Evolutionary conservation across 2,888 invertebrate genomes (phyloP), one percentile per base, ranked within the genome.

Genomic region (Psococerastis gibbosa): DNA sequence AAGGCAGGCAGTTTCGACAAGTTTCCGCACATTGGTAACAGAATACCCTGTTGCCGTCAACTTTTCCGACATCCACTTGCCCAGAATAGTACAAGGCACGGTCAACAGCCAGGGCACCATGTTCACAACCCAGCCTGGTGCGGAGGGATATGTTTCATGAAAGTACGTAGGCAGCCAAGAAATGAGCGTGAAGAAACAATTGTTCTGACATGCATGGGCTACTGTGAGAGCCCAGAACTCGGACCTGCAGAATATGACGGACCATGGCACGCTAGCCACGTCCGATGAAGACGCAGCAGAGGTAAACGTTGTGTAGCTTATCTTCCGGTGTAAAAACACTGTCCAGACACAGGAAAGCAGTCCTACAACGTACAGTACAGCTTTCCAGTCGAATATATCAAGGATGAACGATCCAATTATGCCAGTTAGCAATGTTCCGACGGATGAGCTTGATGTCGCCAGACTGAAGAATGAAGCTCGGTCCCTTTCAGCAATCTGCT

Each of bases 91-190:
- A 46, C 71, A 71, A 9, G 74, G 70, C 35, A 76, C 67, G 44
- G 74, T 61, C 2, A 75, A 69, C 22, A 76, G 51, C 71, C 76
- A 76, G 0, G 78, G 78, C 42, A 78, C 70, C 59, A 78, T 75
- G 57, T 79, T 79, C 49, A 76, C 78, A 35, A 78, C 66, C 73
- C 76, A 75, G 35, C 74, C 73, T 70, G 73, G 74, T 27, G 72
- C 73, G 49, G 70, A 67, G 1, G 75, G 75, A 54, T 70, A 78
- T 18, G 69, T 74, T 52, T 78, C 78, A 53, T 75, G 71, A 55
- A 79, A 79, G 57, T 76, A 79, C 34, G 75, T 76, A 31, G 78
- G 78, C 55, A 79, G 61, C 78, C 78, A 79, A 8, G 75, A 76
- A 33, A 78, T 61, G 47, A 79, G 59, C 38, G 78, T 74, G 57